Conservation (phyloP, 2,888 invertebrate species). For the Troilus luridus region DNA sequence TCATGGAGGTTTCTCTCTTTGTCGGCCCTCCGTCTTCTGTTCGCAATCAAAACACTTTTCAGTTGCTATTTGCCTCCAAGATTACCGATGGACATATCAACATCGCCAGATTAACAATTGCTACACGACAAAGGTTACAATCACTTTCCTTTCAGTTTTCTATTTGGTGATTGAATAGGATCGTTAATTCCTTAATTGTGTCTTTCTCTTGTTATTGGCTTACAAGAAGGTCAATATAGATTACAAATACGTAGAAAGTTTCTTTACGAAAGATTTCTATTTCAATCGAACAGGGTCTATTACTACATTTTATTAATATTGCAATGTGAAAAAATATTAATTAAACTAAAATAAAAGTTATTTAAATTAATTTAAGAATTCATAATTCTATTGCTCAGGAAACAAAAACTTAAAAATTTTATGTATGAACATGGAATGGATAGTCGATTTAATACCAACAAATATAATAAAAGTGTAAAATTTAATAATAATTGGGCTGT, state of each 20-base stretch:
- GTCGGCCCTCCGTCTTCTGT: conserved; percentile 35
- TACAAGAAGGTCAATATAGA: not conserved
- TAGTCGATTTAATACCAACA: too few species aligned
- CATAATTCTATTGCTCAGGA: too few species aligned
- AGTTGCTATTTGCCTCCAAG: conserved; percentile 19
- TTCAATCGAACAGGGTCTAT: not conserved
- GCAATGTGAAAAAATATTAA: too few species aligned
- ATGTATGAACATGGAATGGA: too few species aligned
- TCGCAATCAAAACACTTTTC: conserved; percentile 50
- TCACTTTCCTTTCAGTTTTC: not conserved
- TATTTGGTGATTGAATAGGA: not conserved
- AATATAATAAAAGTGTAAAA: too few species aligned
- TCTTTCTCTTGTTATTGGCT: not conserved
- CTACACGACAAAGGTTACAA: not conserved
- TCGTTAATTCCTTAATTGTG: not conserved
- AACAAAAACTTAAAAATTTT: too few species aligned
- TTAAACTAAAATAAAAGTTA: too few species aligned
- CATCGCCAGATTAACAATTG: not conserved
- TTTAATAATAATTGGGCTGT: too few species aligned
- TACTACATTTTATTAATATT: not conserved
- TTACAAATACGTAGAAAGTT: not conserved
- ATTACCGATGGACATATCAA: conserved; percentile 16
- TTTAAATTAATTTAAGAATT: too few species aligned
- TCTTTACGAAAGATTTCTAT: not conserved
- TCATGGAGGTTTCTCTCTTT: conserved; percentile 53